These are phyloP conservation scores for Cephalopholis sonnerati DNA, from an alignment of 2,113 vertebrate genomes.

Conservation along the genomic window DNA sequence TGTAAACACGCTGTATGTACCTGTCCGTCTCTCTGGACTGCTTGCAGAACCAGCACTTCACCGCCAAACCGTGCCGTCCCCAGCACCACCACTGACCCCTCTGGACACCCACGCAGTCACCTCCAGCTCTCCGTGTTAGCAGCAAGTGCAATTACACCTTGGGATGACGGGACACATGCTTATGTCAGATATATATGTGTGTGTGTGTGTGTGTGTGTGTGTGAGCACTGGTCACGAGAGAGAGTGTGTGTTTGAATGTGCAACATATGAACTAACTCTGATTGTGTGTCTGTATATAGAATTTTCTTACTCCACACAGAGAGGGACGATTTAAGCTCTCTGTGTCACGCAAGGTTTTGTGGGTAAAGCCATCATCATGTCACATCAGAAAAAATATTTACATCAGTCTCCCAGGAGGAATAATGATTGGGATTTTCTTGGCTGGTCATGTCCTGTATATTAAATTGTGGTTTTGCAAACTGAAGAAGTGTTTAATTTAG, in stretches of 20 bases:
- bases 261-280: constrained; percentile 43
- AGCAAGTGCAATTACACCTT: constrained; percentile 59
- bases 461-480: constrained; percentile 14
- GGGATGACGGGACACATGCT: constrained; percentile 14
- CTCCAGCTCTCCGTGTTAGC: constrained; percentile 17
- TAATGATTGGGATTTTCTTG: background rate
- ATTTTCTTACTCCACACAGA: constrained; percentile 47
- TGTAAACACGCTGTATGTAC: constrained; percentile 69
- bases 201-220: background rate
- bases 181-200: constrained; percentile 3
- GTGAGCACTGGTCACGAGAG: background rate
- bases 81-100: constrained; percentile 15
- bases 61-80: constrained; percentile 39
- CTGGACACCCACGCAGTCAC: constrained; percentile 27
- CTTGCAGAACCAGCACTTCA: constrained; percentile 84
- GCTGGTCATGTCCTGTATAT: background rate
- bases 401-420: background rate
- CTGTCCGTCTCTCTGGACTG: constrained; percentile 72
- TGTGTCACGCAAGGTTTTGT: constrained; percentile 27
- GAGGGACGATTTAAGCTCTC: constrained; percentile 37
- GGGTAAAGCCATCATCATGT: constrained; percentile 36
- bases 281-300: constrained; percentile 46
- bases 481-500: constrained; percentile 6
- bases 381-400: constrained; percentile 14
- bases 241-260: constrained; percentile 11